Conservation (phyloP, 2,888 invertebrate genomes). For the Agrilus biguttatus region DNA sequence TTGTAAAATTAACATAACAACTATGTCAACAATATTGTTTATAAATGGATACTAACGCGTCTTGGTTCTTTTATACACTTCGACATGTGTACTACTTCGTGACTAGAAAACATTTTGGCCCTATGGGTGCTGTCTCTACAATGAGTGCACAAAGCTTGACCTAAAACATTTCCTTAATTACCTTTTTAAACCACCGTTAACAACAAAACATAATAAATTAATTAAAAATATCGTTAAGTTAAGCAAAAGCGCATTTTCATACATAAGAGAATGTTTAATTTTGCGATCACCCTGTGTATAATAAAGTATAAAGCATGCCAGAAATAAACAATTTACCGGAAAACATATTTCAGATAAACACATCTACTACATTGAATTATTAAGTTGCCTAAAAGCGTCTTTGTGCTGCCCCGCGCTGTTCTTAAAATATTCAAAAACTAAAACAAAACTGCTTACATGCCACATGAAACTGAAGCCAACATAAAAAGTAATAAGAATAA, state of each 20-base stretch:
- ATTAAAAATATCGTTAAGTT: no score
- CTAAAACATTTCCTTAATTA: slow-evolving; percentile 22
- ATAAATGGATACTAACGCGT: slow-evolving; percentile 32
- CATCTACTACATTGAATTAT: no score
- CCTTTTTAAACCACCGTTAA: not conserved
- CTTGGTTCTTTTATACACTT: slow-evolving; percentile 54
- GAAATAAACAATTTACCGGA: no score
- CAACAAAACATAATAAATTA: not conserved
- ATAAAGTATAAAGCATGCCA: no score
- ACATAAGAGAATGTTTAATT: no score
- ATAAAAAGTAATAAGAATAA: slow-evolving; percentile 3
- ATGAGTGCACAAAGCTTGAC: slow-evolving; percentile 54
- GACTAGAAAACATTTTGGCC: slow-evolving; percentile 63
- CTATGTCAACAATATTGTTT: not conserved
- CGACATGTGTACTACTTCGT: slow-evolving; percentile 58
- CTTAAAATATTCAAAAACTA: slow-evolving; percentile 4
- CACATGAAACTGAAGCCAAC: no score
- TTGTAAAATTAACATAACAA: not conserved
- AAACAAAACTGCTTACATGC: slow-evolving; percentile 2
- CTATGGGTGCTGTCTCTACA: slow-evolving; percentile 61
- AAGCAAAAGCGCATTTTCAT: no score
- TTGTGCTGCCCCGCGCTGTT: no score
- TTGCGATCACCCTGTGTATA: no score
- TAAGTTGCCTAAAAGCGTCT: no score
- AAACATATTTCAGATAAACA: no score